Evolutionary conservation across 2,888 invertebrate species (phyloP), one percentile per base, ranked within the genome.

Genomic region (Luperina nickerlii): DNA sequence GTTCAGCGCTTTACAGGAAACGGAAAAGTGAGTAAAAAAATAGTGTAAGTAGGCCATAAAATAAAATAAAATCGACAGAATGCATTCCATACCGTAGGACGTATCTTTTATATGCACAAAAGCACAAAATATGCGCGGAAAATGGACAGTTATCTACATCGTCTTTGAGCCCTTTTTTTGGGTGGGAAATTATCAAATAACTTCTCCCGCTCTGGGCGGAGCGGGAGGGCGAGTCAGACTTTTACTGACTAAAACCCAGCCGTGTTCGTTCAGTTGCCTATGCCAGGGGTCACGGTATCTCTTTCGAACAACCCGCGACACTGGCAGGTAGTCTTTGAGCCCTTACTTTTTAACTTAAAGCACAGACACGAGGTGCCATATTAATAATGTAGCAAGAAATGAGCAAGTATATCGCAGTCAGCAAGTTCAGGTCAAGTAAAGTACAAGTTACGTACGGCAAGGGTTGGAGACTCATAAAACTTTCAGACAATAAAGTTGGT

Each of bases 401-500:
- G 45, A 77, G 48, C 72, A 81, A 87, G 75, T 78, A 74, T 70
- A 80, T 67, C 60, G 57, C 70, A 83, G 80, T 70, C 67, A 73
- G 76, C 74, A 11, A 81, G 69, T 85, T 73, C 74, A 87, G 86
- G 79, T 73, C 82, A 76, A 87, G 76, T 82, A 83, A 85, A 81
- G 83, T 78, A 83, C 77, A 84, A 86, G 84, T 87, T 86, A 90
- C 86, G 87, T 87, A 88, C 88, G 88, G 92, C 87, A 92, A 92
- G 92, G 92, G 92, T 93, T 92, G 90, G 92, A 90, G 84, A 92
- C 87, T 91, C 91, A 91, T 91, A 92, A 94, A 95, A 95, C 93
- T 95, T 95, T 91, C 88, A 93, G 93, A 94, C 94, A 95, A 93
- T 94, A 94, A 95, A 95, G 91, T 95, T 92, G 88, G 85, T 81